These are phyloP conservation scores for Malurus leucopterus DNA, from an alignment of 2,797 vertebrate species.

Conservation along the genomic window DNA sequence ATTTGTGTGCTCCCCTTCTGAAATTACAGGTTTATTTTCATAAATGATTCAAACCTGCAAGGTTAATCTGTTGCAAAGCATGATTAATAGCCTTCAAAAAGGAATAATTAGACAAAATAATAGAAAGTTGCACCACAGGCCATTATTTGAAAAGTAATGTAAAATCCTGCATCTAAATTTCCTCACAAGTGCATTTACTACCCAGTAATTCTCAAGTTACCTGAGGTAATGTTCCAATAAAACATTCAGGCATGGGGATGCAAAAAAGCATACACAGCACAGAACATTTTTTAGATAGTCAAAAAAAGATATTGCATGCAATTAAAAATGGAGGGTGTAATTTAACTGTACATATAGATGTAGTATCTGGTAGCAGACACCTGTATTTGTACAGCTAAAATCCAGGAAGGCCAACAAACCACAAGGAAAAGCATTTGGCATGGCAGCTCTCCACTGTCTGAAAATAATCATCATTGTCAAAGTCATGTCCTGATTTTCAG, in stretches of 20 bases:
- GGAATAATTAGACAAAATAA: conserved; percentile 3
- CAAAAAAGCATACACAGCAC: not conserved
- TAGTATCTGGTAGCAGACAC: not conserved
- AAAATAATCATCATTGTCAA: not conserved
- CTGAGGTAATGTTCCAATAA: conserved; percentile 11
- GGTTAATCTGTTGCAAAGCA: not conserved
- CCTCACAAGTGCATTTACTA: not conserved
- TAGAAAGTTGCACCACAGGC: not conserved
- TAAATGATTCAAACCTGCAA: not conserved
- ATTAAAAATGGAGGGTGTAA: not conserved
- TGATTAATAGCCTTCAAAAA: not conserved
- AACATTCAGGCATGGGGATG: not conserved
- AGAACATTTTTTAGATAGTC: not conserved
- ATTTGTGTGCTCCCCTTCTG: not conserved
- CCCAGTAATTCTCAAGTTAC: not conserved
- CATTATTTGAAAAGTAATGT: conserved; percentile 18
- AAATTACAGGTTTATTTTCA: not conserved
- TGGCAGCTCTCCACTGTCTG: not conserved
- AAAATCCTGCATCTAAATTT: not conserved
- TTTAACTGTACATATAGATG: not conserved
- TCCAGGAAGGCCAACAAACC: not conserved
- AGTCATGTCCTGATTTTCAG: not conserved
- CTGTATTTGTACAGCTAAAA: not conserved
- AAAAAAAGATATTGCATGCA: not conserved
- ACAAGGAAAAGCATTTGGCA: not conserved